A percentile compares a stretch with the other conserved stretches of the same genome.
Evolutionary conservation across 2,888 invertebrate genomes (phyloP).

Genomic region (Sminthurides aquaticus): DNA sequence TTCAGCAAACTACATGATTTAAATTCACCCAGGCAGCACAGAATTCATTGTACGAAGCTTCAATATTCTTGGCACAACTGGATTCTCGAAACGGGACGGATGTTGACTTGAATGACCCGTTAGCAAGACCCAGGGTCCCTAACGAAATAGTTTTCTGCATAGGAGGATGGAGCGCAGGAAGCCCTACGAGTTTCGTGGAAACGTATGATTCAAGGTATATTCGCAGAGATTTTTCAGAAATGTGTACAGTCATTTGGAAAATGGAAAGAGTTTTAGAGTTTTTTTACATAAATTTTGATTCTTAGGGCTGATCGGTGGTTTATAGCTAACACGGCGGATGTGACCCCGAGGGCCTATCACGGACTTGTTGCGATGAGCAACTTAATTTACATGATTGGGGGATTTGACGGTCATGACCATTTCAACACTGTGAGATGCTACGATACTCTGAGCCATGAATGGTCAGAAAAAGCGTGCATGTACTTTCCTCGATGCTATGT

Average conservation of each 20-base stretch:
- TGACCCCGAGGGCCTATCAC: slow-evolving; percentile 76
- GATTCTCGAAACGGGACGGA: slow-evolving; percentile 47
- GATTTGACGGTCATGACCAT: slow-evolving; percentile 82
- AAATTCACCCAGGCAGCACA: slow-evolving; percentile 51
- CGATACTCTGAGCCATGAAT: slow-evolving; percentile 70
- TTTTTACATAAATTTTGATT: not conserved
- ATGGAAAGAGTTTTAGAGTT: too few species aligned
- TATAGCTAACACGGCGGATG: slow-evolving; percentile 60
- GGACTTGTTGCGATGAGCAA: slow-evolving; percentile 78
- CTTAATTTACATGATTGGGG: slow-evolving; percentile 82
- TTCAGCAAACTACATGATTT: too few species aligned
- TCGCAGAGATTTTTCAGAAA: not conserved
- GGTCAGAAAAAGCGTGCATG: slow-evolving; percentile 56
- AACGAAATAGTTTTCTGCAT: slow-evolving; percentile 50
- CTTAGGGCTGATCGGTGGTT: slow-evolving; percentile 62
- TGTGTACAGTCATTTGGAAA: too few species aligned
- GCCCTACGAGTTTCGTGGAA: slow-evolving; percentile 59
- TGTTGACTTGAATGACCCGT: slow-evolving; percentile 51
- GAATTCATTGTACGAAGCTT: slow-evolving; percentile 53
- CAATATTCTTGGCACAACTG: slow-evolving; percentile 52
- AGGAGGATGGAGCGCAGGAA: slow-evolving; percentile 62
- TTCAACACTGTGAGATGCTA: slow-evolving; percentile 81
- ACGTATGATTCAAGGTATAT: slow-evolving; percentile 48
- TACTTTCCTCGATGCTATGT: slow-evolving; percentile 55
- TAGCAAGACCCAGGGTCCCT: slow-evolving; percentile 62